Conservation (phyloP, 2,113 vertebrate genomes). For the Gopherus evgoodei region DNA sequence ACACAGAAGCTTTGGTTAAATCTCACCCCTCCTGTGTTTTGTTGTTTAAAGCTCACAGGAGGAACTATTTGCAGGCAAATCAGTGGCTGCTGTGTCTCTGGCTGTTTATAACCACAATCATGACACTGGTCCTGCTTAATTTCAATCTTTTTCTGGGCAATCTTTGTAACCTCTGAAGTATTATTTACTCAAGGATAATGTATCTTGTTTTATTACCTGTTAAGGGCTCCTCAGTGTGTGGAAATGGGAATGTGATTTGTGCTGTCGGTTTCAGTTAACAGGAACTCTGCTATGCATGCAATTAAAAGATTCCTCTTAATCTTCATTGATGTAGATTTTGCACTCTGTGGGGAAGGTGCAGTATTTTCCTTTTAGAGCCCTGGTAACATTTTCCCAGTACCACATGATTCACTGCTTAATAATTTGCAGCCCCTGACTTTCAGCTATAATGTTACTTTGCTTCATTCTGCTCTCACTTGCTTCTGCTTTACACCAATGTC, state of each 20-base stretch:
- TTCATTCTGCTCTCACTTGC: neutral
- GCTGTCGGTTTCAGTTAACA: neutral
- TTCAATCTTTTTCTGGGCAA: neutral
- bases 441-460: neutral
- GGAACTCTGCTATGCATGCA: neutral
- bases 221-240: neutral
- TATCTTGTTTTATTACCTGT: neutral
- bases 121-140: neutral
- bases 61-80: neutral
- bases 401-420: neutral
- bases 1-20: neutral
- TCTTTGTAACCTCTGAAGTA: neutral
- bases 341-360: neutral
- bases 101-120: neutral
- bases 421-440: neutral
- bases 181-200: neutral
- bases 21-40: neutral
- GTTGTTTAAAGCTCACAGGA: neutral
- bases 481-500: neutral
- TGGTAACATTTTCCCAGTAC: neutral
- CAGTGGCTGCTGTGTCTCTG: neutral
- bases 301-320: neutral
- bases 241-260: neutral
- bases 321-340: neutral
- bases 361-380: conserved; percentile 5